phyloP scores from a whole-genome alignment of 2,113 vertebrate species.

The Ochotona princeps region DNA sequence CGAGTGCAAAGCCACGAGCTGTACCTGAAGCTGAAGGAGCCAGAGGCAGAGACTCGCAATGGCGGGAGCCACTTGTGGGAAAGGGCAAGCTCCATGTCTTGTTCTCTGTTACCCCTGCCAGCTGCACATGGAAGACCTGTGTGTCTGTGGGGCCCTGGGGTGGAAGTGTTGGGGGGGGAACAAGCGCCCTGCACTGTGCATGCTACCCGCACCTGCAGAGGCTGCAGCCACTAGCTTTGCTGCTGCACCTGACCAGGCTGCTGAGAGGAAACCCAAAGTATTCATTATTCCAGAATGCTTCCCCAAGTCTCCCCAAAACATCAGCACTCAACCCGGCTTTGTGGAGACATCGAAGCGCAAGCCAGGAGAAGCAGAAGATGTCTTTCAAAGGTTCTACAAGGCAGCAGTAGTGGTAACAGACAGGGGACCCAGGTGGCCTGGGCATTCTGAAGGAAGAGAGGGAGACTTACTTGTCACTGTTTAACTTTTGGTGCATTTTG shows the following conservation, averaged over 20 bases:
- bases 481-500: constrained; percentile 53
- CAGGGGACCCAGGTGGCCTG: not conserved
- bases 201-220: not conserved
- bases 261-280: not conserved
- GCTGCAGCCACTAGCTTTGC: not conserved
- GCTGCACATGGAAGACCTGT: too few relatives aligned
- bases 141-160: not conserved
- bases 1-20: not conserved
- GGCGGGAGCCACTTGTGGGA: not conserved
- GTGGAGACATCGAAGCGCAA: not conserved
- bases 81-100: not conserved
- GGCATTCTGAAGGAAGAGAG: not conserved
- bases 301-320: not conserved
- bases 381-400: not conserved
- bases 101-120: not conserved
- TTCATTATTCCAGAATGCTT: not conserved
- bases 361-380: not conserved
- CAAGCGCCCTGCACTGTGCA: not conserved
- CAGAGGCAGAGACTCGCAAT: not conserved
- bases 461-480: constrained; percentile 35
- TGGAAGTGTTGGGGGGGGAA: too few relatives aligned
- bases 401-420: not conserved
- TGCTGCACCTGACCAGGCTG: not conserved
- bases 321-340: not conserved
- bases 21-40: not conserved